Base-by-base conservation (phyloP, 2,113 vertebrate genomes). In the Lethenteron reissneri region DNA sequence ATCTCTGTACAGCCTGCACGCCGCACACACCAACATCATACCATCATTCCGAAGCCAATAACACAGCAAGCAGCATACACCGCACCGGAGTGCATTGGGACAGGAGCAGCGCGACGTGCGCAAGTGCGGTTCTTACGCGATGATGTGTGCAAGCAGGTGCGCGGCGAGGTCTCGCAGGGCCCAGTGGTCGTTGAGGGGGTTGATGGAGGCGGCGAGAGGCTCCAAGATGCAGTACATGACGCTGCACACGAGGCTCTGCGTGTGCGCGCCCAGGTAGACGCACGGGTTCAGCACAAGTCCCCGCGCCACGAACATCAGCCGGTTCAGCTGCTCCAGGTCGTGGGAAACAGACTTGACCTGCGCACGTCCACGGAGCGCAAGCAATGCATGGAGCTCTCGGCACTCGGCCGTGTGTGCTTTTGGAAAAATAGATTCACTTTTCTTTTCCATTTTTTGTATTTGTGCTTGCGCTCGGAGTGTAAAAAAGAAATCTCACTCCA, bases 101-200 rank as follows among this genome's bases (percentile, higher is more conserved):
- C 41, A 41, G 7, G 6, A 41, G 41, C 41, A 41, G 41, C 41
- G 41, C 6, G 41, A 41, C 41, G 4, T 41, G 41, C 4, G 5
- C 41, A 41, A 41, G 41, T 41, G 41, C 41, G 41, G 41, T 41
- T 41, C 75, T 15, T 77, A 95, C 90, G 89, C 87, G 76, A 91
- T 88, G 70, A 91, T 90, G 78, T 89, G 85, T 74, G 87, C 88
- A n/a, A 95, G 86, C 0, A 95, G 82, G 74, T 90, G 80, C 1
- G 90, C 90, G 0, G 88, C 90, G 0, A 87, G 90, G 75, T 95
- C 90, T 1, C 89, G 77, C 17, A 95, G 81, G 10, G 88, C 90
- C 90, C 90, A 95, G 82, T 95, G 90, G 81, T 92, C 90, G 10
- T 95, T 95, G n/a, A 95, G 83, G 1, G 90, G 90, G 76, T 95